phyloP scores from a whole-genome alignment of 2,113 vertebrate species.

The Lagopus muta region DNA sequence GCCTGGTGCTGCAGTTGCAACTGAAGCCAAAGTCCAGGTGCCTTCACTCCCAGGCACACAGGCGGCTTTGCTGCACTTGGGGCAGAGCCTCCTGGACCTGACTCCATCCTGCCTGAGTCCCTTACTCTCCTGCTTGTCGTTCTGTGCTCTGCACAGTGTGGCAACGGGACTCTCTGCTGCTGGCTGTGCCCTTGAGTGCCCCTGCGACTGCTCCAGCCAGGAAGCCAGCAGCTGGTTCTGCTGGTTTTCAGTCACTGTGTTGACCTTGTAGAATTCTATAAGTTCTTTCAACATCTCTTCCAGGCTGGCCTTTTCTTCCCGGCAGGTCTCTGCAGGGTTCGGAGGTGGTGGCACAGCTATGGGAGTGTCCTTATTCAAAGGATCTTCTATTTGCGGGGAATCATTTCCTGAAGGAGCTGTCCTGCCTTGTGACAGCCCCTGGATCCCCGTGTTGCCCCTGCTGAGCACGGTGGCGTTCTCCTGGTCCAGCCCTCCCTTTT shows the following conservation, averaged over 20 bases:
- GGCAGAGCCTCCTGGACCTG: neutral
- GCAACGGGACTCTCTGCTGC: neutral
- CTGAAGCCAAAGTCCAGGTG: too few species aligned
- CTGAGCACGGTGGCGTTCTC: neutral
- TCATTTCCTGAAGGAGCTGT: neutral
- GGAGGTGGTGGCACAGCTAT: neutral
- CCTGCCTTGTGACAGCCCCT: neutral
- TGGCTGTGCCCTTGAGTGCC: too few species aligned
- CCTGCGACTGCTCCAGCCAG: neutral
- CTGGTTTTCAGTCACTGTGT: too few species aligned
- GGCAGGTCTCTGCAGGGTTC: fast-evolving
- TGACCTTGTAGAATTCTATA: fast-evolving
- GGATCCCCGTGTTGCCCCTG: neutral
- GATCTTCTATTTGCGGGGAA: neutral
- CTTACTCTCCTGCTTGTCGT: too few species aligned
- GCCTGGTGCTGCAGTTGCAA: too few species aligned
- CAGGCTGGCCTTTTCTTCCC: too few species aligned
- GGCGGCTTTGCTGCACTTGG: too few species aligned
- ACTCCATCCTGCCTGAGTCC: neutral
- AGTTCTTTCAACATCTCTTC: too few species aligned
- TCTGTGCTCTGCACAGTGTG: neutral
- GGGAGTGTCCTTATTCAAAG: fast-evolving
- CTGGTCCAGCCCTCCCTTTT: too few species aligned
- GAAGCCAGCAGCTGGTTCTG: neutral
- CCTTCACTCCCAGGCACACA: too few species aligned